Conservation (phyloP, 2,113 vertebrate genomes). For the Passer montanus region DNA sequence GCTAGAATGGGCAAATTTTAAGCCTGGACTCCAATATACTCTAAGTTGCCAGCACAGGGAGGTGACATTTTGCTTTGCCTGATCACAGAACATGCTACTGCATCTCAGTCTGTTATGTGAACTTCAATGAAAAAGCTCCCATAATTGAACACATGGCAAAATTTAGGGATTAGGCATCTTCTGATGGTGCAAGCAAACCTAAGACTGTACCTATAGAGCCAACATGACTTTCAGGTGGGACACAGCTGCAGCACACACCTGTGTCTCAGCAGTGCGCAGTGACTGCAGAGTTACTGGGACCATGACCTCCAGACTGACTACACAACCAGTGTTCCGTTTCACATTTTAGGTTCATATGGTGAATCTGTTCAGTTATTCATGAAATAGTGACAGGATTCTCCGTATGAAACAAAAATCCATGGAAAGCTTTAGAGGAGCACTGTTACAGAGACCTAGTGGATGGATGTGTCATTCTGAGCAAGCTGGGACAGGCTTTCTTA, state of each 20-base stretch:
- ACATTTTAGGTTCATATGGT: background rate
- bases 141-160: background rate
- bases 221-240: background rate
- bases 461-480: background rate
- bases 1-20: background rate
- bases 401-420: background rate
- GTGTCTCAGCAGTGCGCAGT: background rate
- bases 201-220: background rate
- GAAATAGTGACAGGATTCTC: background rate
- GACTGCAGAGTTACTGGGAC: background rate
- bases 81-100: background rate
- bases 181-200: background rate
- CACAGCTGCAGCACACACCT: background rate
- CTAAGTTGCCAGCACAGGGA: background rate
- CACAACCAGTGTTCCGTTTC: background rate
- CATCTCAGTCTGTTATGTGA: background rate
- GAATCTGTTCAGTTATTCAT: background rate
- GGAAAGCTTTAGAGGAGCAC: background rate
- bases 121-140: background rate
- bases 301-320: background rate
- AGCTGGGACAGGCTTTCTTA: background rate
- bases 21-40: background rate
- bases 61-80: background rate
- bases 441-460: background rate
- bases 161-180: background rate